Conservation (phyloP, 2,113 vertebrate species). For the Arvicanthis niloticus region DNA sequence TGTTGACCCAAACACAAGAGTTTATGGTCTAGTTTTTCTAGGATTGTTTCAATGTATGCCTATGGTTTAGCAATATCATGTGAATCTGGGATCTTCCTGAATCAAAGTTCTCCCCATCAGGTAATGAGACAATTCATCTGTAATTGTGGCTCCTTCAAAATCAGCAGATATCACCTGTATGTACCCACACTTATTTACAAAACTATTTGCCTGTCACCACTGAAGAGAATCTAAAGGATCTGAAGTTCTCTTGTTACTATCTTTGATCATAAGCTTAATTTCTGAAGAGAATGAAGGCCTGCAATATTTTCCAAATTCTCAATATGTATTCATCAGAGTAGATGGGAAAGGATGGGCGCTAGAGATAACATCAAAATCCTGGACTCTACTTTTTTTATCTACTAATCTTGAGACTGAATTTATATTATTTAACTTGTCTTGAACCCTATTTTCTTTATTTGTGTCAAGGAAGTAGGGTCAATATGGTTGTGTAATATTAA, state of each 20-base stretch:
- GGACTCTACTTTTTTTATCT: not conserved
- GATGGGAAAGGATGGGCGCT: not conserved
- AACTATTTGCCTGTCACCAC: not conserved
- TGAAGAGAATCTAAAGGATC: not conserved
- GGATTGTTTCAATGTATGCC: not conserved
- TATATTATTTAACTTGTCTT: conserved; percentile 1
- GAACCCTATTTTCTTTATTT: not conserved
- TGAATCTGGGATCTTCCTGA: not conserved
- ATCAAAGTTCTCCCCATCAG: not conserved
- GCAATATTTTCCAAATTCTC: not conserved
- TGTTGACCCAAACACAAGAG: not conserved
- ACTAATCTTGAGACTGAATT: not conserved
- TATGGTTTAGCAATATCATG: not conserved
- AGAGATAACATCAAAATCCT: not conserved
- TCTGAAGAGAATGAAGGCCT: not conserved
- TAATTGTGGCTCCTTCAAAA: not conserved
- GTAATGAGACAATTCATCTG: not conserved
- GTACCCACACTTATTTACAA: not conserved
- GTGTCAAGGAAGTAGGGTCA: not conserved
- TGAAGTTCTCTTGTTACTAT: not conserved
- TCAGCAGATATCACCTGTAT: not conserved
- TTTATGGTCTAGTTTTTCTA: not conserved
- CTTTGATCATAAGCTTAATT: not conserved
- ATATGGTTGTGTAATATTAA: not conserved
- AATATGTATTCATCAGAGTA: not conserved